These are phyloP conservation scores for Gyps fulvus DNA, from an alignment of 2,113 vertebrate genomes.

Conservation along the genomic window DNA sequence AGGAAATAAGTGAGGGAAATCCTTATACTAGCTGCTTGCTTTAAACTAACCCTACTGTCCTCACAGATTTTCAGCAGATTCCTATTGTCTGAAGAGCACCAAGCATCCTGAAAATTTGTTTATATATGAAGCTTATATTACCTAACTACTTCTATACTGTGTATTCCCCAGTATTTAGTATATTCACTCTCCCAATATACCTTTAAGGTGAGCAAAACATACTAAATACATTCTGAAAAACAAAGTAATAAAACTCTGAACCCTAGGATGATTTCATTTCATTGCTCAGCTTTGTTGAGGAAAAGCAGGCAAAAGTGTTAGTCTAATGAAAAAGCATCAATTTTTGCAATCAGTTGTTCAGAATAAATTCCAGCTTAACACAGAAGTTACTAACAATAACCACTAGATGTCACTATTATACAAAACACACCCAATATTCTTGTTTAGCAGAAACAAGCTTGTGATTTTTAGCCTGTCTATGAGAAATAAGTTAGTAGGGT, in stretches of 20 bases:
- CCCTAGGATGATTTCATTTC: neutral
- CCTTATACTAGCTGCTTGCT: neutral
- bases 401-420: slow-evolving; percentile 47
- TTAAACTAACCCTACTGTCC: neutral
- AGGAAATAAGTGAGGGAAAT: neutral
- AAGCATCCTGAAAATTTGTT: neutral
- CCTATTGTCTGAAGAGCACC: neutral
- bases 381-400: neutral
- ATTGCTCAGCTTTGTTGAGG: neutral
- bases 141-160: neutral
- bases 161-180: neutral
- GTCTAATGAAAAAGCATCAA: neutral
- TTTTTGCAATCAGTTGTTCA: neutral
- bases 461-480: neutral
- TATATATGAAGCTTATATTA: neutral
- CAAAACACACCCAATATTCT: neutral
- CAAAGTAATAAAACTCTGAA: neutral
- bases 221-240: neutral
- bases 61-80: neutral
- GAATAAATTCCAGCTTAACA: neutral
- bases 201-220: neutral
- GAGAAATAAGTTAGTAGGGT: neutral
- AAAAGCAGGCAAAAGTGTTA: neutral
- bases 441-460: neutral
- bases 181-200: neutral